Conservation (phyloP, 2,797 vertebrate genomes). For the Hypotaenidia philippensis region DNA sequence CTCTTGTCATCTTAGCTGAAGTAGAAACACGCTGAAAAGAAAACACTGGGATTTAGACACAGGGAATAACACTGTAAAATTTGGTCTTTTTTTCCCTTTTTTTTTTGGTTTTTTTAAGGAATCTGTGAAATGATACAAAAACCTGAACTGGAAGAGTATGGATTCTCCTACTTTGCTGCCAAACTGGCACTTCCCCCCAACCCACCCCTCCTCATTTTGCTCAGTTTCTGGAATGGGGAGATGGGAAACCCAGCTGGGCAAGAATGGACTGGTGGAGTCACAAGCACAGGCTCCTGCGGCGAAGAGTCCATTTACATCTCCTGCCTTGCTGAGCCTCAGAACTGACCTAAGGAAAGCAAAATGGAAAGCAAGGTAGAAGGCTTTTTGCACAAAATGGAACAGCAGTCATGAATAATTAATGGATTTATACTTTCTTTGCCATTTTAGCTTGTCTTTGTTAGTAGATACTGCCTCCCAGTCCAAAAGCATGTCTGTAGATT, state of each 20-base stretch:
- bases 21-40: not conserved
- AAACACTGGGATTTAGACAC: not conserved
- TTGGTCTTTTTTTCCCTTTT: rapidly evolving
- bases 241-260: not conserved
- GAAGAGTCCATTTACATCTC: not conserved
- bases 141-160: rapidly evolving
- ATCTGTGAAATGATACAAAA: not conserved
- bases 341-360: not conserved
- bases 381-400: slow-evolving; percentile 27
- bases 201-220: not conserved
- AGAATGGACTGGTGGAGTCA: not conserved
- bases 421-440: not conserved
- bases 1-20: not conserved
- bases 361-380: not conserved
- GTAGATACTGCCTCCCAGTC: not conserved
- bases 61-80: rapidly evolving
- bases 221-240: not conserved
- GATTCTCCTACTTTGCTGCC: not conserved
- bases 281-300: rapidly evolving
- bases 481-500: not conserved
- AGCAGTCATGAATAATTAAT: not conserved
- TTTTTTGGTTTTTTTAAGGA: not conserved
- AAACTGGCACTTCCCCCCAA: not conserved
- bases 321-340: not conserved
- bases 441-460: not conserved